Evolutionary conservation across 2,113 vertebrate genomes (phyloP).

Genomic region (Castor canadensis): DNA sequence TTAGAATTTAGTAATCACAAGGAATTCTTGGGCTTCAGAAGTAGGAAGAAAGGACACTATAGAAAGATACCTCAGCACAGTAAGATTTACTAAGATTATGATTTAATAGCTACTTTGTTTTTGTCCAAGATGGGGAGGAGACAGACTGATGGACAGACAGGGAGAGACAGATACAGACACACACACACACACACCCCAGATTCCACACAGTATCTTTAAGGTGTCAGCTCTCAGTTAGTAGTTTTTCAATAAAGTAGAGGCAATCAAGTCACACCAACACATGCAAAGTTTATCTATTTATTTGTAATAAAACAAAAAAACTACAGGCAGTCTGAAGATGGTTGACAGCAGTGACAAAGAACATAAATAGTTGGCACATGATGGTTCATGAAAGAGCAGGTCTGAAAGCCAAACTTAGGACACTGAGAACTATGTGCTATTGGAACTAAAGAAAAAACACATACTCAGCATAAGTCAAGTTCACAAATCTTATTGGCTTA

Average conservation of each 20-base stretch:
- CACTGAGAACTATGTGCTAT: not conserved
- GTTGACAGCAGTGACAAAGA: not conserved
- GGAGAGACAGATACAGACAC: not conserved
- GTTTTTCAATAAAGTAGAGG: not conserved
- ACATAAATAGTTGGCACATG: not conserved
- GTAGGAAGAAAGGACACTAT: not conserved
- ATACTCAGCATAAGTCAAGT: not conserved
- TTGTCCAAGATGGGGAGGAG: not conserved
- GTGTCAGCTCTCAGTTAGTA: not conserved
- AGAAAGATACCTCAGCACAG: conserved; percentile 40
- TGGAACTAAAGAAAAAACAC: not conserved
- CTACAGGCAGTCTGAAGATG: not conserved
- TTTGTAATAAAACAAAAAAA: not conserved
- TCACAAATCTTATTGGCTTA: not conserved
- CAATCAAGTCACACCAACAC: conserved; percentile 47
- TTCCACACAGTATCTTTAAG: not conserved
- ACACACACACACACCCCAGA: not conserved
- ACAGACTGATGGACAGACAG: not conserved
- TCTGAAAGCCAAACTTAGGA: conserved; percentile 20
- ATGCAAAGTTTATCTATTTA: not conserved
- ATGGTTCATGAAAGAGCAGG: not conserved
- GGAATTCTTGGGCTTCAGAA: conserved; percentile 34
- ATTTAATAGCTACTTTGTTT: conserved; percentile 35
- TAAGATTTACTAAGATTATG: conserved; percentile 45
- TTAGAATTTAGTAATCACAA: conserved; percentile 61